Evolutionary conservation across 2,113 vertebrate species (phyloP), one percentile per base, ranked within the genome.

Genomic region (Apteryx mantelli): DNA sequence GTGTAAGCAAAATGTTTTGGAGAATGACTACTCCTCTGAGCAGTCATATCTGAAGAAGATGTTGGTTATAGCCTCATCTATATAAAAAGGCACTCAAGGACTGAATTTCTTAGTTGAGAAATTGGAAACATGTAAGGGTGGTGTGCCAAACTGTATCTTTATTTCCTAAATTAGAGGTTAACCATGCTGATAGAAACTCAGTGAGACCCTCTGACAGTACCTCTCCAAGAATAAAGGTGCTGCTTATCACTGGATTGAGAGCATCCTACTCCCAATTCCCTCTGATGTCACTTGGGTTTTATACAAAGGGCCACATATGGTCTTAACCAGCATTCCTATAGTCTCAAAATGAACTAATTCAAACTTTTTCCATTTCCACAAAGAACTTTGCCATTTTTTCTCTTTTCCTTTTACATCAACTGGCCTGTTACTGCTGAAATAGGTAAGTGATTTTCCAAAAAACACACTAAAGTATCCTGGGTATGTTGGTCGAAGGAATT

Each of bases 271-370:
- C 36, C 16, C 30, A 82, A 8, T 4, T 85, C 38, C 36, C 89
- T 21, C 36, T 78, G 5, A n/a, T 32, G 12, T 50, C 5, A 40
- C 13, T 65, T 68, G 24, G 4, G 7, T 58, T 86, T 85, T 85
- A 58, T 17, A 32, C 7, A n/a, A 75, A 63, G 20, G 0, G 0
- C 56, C 18, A 34, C 7, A 48, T 9, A 53, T 3, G 48, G 17
- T n/a, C 13, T 86, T 82, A 58, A 3, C 11, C 28, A 46, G 32
- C 14, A 65, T 50, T 52, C 21, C 18, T 36, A 5, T 64, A 21
- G 76, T 74, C 34, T 82, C 8, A 42, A 38, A 75, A 14, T 42
- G 11, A 79, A 26, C 10, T 55, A 53, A 46, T 81, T 50, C 7
- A 34, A 9, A 82, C 5, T 48, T 20, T 44, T 82, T 46, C 28